Base-by-base conservation (phyloP, 2,797 vertebrate species). In the Delichon dasypus region DNA sequence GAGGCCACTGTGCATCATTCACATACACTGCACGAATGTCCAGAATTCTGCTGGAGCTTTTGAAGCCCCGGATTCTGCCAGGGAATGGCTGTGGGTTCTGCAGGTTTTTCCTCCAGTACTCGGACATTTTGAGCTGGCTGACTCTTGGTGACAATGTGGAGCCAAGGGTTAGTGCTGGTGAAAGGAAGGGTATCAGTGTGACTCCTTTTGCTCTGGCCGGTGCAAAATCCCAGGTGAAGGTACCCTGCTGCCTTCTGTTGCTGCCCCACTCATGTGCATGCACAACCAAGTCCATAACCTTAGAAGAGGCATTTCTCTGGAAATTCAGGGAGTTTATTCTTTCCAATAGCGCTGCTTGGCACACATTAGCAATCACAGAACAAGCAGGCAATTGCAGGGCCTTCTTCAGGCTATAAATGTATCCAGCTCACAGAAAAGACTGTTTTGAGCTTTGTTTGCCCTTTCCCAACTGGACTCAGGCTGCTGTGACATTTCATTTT, bases 241-340 rank as follows among this genome's bases (percentile, higher is more conserved):
- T 7, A 34, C 47, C 29, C 68, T n/a, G 21, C 29, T 70, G 57
- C 50, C 29, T 65, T 68, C 32, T 81, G 65, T 38, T 53, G 60
- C 51, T 81, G 62, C 18, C 55, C 12, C 22, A 20, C 62, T 68
- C 51, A 16, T 0, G 0, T 7, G 40, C 77, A 32, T 3, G 1
- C 27, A 26, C 44, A 40, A 0, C 32, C 30, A 26, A 73, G 18
- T 47, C 36, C 10, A 12, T 16, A 65, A 42, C 29, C n/a, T 65
- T 54, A 44, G n/a, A 71, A 60, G 19, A 71, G 29, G 48, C 72
- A 50, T 19, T 72, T 44, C 34, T 66, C 68, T 45, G 54, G 62
- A 85, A 65, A 61, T 53, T 60, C 66, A 72, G 26, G 36, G 71
- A 71, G 38, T 78, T 61, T 5, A 26, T 74, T 80, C 17, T 79